Evolutionary conservation across 2,888 invertebrate species (phyloP), one percentile per base, ranked within the genome.

Genomic region (Aelia acuminata): DNA sequence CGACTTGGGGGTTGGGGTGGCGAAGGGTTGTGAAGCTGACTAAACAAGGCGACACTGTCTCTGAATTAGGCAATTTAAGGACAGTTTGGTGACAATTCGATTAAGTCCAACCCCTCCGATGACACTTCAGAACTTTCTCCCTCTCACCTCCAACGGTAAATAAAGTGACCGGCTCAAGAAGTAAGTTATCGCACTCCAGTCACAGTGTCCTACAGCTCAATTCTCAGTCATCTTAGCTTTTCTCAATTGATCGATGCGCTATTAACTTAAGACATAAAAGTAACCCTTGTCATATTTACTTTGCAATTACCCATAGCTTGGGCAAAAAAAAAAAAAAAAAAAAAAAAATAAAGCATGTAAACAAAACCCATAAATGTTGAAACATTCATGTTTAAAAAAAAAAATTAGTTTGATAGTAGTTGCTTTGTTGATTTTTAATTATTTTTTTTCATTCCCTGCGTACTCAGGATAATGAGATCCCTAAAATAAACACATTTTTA

Each of bases 41-140:
- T 70, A 70, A 70, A 70, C 63, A 70, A 70, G 3, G 26, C 15
- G 63, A 70, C 31, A 18, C 35, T 70, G 63, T 70, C 63, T 70
- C 35, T 31, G 35, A 70, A 70, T 70, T 70, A 35, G 63, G 63
- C 31, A 63, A 70, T 70, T 70, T 70, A 70, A 70, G 63, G 63
- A 70, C 63, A 35, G 35, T 70, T 70, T 70, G 18, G 35, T 3
- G 35, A 15, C 15, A 1, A 31, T 31, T 31, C 31, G 15, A 31
- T 31, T 63, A 63, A 63, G 15, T 15, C 31, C 20, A 26, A 13
- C 63, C 18, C 20, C 3, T 20, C 35, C 31, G 2, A 15, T 7
- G 31, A 35, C 63, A 70, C 63, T 70, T 35, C 7, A 35, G 31
- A 70, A 70, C 35, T 70, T 8, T 70, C 63, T 63, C 31, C 18